Evolutionary conservation across 2,888 invertebrate genomes (phyloP).

Genomic region (Adela reaumurella): DNA sequence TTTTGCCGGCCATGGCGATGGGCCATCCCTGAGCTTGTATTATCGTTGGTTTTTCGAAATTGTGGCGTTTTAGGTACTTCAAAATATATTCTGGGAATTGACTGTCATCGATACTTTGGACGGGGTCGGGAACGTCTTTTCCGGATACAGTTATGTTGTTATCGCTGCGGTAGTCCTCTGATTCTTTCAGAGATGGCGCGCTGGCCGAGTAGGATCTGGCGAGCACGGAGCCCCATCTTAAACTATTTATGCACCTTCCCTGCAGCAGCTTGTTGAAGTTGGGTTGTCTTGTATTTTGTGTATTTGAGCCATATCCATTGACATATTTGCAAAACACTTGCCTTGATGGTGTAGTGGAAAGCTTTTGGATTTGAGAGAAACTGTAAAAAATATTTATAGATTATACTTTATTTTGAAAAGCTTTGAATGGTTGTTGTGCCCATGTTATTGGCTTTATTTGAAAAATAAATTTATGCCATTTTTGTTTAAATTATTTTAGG

Average conservation of each 20-base stretch:
- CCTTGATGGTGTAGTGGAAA: not conserved
- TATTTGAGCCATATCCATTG: no score
- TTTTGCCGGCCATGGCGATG: conserved; percentile 71
- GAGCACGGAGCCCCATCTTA: not conserved
- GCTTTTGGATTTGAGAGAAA: conserved; percentile 10
- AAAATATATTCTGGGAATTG: conserved; percentile 71
- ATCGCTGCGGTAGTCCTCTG: conserved; percentile 60
- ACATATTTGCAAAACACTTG: no score
- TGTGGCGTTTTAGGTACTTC: conserved; percentile 58
- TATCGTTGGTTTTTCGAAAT: conserved; percentile 69
- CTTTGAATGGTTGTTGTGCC: no score
- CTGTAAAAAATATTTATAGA: no score
- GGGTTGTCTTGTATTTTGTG: no score
- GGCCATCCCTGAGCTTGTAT: conserved; percentile 87
- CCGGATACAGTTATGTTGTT: conserved; percentile 75
- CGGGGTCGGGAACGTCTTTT: conserved; percentile 67
- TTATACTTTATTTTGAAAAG: no score
- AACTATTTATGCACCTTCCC: not conserved
- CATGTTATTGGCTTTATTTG: no score
- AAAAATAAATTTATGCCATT: no score
- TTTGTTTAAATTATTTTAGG: no score
- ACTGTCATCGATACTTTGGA: conserved; percentile 69
- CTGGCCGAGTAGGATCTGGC: conserved; percentile 26
- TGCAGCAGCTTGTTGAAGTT: no score
- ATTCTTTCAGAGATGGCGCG: conserved; percentile 36